These are phyloP conservation scores for Nesidiocoris tenuis DNA, from an alignment of 2,888 invertebrate species.

Conservation along the genomic window DNA sequence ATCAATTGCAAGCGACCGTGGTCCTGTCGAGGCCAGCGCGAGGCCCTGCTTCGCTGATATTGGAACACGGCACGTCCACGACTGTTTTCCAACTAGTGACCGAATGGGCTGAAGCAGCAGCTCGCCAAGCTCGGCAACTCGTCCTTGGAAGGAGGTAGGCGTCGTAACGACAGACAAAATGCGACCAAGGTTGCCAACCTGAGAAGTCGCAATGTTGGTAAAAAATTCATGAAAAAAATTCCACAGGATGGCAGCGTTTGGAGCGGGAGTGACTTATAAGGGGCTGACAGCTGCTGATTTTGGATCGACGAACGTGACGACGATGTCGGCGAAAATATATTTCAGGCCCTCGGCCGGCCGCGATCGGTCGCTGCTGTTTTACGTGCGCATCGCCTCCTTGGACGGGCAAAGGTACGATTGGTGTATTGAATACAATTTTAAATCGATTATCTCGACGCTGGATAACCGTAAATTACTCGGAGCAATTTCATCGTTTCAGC, in stretches of 20 bases:
- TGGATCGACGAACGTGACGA: slow-evolving; percentile 49
- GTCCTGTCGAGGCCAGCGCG: slow-evolving; percentile 56
- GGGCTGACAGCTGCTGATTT: slow-evolving; percentile 55
- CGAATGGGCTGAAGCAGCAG: slow-evolving; percentile 51
- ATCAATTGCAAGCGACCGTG: slow-evolving; percentile 58
- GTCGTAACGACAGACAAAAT: background rate
- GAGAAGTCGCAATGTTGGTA: no score
- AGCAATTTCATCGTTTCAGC: slow-evolving; percentile 52
- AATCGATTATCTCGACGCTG: background rate
- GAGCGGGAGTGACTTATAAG: slow-evolving; percentile 51
- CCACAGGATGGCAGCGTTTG: slow-evolving; percentile 41
- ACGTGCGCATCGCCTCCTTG: slow-evolving; percentile 33
- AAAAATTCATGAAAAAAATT: no score
- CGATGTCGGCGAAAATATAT: slow-evolving; percentile 51
- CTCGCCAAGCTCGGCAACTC: slow-evolving; percentile 26
- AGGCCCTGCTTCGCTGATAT: slow-evolving; percentile 57
- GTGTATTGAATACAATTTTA: background rate
- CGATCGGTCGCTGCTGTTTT: slow-evolving; percentile 50
- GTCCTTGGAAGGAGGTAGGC: slow-evolving; percentile 28
- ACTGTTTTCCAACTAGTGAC: slow-evolving; percentile 57
- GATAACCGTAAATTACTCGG: no score
- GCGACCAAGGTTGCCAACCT: no score
- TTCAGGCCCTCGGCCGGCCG: slow-evolving; percentile 13
- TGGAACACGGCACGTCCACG: slow-evolving; percentile 55
- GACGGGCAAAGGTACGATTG: slow-evolving; percentile 44